Percentiles rank a stretch among this genome's conserved stretches.
These are phyloP conservation scores for Petrolisthes cinctipes DNA, from an alignment of 2,888 invertebrate species.

Conservation along the genomic window DNA sequence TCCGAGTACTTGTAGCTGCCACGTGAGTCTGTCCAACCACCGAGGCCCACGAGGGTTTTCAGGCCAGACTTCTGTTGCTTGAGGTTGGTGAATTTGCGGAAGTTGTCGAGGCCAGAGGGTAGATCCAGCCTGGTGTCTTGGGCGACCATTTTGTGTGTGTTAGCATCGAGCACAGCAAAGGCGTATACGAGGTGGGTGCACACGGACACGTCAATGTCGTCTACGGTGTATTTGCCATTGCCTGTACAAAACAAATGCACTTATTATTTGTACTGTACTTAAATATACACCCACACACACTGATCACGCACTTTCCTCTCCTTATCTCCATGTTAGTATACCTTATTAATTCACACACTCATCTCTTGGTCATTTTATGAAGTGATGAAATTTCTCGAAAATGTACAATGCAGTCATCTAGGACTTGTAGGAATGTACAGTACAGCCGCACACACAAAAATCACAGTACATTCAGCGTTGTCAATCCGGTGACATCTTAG, in stretches of 20 bases:
- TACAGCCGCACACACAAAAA: too few relatives aligned
- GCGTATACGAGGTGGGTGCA: conserved; percentile 34
- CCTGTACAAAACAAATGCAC: not conserved
- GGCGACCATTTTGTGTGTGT: conserved; percentile 5
- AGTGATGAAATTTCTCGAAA: too few relatives aligned
- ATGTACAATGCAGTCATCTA: not conserved
- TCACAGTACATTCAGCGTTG: too few relatives aligned
- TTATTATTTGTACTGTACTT: too few relatives aligned
- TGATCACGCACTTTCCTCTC: not conserved
- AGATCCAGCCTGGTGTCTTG: conserved; percentile 1
- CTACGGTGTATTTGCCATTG: conserved; percentile 20
- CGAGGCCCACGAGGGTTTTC: conserved; percentile 42
- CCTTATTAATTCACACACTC: not conserved
- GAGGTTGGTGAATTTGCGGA: conserved; percentile 22
- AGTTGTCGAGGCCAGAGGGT: conserved; percentile 70
- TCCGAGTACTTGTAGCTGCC: conserved; percentile 34
- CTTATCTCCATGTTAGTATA: not conserved
- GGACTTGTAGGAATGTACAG: too few relatives aligned
- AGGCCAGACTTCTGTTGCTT: conserved; percentile 39
- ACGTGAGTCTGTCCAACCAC: conserved; percentile 45
- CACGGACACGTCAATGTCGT: conserved; percentile 12
- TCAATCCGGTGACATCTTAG: too few relatives aligned
- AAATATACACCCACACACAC: too few relatives aligned
- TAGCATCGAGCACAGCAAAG: conserved; percentile 24
- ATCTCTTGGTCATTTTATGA: too few relatives aligned